Evolutionary conservation across 1,140 invertebrate species (phyloP), one percentile per base, ranked within the genome.

Genomic region (Trypoxylus dichotomus): DNA sequence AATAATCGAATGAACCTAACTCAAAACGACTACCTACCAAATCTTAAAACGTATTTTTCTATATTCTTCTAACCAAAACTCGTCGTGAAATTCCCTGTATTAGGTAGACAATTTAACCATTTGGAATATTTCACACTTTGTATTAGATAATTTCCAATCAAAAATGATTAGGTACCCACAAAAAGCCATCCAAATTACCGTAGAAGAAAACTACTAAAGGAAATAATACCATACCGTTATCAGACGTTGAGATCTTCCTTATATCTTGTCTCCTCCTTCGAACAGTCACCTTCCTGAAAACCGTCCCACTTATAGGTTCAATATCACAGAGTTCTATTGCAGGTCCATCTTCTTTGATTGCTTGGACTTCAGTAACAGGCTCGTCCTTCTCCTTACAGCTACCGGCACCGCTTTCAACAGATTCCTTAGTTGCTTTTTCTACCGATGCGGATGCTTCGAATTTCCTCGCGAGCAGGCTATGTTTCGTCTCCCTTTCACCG

Each of bases 241-340:
- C 84, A 10, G 84, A 81, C 11, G 85, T 81, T 21, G 81, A 79
- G 80, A 84, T 82, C 81, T 86, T 86, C 77, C 82, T 80, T 81
- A 84, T 82, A 77, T 86, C 84, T 58, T 85, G 85, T 19, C 85
- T 82, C 58, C 85, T 58, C 79, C 85, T 83, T 43, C 85, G 83
- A 1, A 88, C 82, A 8, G 87, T 88, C 42, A 89, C 88, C 84
- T 89, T 89, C 32, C 87, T 82, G 79, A 89, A 89, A 19, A 89
- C 84, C 19, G 87, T 84, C 19, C 86, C 86, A 76, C 85, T 86
- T 7, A 85, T 75, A 3, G 85, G 83, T 76, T 88, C 87, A 21
- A 86, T 85, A 78, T 87, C 87, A 75, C 84, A 85, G 24, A 84
- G 79, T 79, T 85, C 84, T 15, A 83, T 79, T 24, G 79, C 71